Evolutionary conservation across 2,797 vertebrate genomes (phyloP).

Genomic region (Thunnus albacares): DNA sequence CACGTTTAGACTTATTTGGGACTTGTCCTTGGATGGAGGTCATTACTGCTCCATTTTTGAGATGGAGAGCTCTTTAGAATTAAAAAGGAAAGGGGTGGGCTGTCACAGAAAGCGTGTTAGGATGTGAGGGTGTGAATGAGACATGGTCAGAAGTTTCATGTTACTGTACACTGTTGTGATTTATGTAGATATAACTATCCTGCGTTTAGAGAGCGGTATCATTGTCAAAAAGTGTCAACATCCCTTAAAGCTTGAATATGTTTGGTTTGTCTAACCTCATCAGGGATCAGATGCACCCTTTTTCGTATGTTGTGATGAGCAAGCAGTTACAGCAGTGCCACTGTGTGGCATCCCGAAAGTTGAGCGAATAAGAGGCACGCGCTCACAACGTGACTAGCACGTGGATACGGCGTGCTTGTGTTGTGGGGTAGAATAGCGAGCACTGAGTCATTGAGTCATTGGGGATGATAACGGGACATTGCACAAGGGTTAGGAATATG

Average conservation of each 20-base stretch:
- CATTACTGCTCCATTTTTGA: slow-evolving; percentile 67
- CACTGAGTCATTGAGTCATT: slow-evolving; percentile 36
- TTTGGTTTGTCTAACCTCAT: neutral
- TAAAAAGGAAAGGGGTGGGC: slow-evolving; percentile 1
- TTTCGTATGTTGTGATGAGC: slow-evolving; percentile 30
- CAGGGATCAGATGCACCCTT: neutral
- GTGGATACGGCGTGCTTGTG: slow-evolving; percentile 41
- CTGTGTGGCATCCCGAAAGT: slow-evolving; percentile 36
- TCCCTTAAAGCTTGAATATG: neutral
- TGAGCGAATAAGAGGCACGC: slow-evolving; percentile 33
- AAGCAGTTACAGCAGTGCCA: slow-evolving; percentile 7
- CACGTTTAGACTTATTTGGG: slow-evolving; percentile 81
- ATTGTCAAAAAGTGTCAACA: neutral
- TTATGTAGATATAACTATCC: neutral
- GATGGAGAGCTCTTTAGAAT: slow-evolving; percentile 46
- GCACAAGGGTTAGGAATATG: neutral
- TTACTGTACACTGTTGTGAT: neutral
- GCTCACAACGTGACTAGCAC: slow-evolving; percentile 41
- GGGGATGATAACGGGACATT: slow-evolving; percentile 2
- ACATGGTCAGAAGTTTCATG: slow-evolving; percentile 1
- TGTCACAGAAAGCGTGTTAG: slow-evolving; percentile 31
- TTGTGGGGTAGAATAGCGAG: slow-evolving; percentile 43
- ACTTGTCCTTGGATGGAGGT: slow-evolving; percentile 80
- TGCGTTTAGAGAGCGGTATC: neutral
- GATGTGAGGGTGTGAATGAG: slow-evolving; percentile 8